Evolutionary conservation across 23 tunicate genomes (phyloP).

Genomic region (Trididemnum clinides): DNA sequence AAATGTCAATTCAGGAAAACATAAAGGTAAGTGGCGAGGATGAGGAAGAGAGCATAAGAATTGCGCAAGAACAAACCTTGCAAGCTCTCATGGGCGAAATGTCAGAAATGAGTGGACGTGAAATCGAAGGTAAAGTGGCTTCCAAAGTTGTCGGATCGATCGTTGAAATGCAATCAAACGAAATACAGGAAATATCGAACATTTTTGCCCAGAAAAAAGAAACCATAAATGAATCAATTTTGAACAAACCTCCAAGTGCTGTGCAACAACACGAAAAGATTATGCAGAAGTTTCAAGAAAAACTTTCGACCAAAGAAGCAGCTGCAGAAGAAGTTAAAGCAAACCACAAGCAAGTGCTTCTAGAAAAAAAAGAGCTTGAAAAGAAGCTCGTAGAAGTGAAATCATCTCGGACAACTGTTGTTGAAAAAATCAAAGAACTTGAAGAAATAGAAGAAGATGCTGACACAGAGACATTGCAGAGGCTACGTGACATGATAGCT

Average conservation of each 20-base stretch:
- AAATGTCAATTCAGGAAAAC: conserved; percentile 19
- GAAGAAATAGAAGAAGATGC: conserved; percentile 69
- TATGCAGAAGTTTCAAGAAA: conserved; percentile 22
- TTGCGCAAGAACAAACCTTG: conserved; percentile 77
- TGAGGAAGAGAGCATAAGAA: conserved; percentile 76
- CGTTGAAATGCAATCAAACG: conserved; percentile 91
- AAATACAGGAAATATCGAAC: conserved; percentile 70
- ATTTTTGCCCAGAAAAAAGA: conserved; percentile 72
- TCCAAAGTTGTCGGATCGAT: conserved; percentile 83
- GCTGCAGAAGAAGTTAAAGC: conserved; percentile 1
- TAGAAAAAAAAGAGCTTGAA: conserved; percentile 19
- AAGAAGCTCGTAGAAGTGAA: neutral
- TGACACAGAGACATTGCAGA: conserved; percentile 45
- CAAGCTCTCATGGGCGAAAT: conserved; percentile 83
- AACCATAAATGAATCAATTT: conserved; percentile 27
- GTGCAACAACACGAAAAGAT: conserved; percentile 19
- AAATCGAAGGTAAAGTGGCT: conserved; percentile 87
- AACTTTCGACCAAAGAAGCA: neutral
- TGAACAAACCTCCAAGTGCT: conserved; percentile 9
- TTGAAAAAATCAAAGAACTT: conserved; percentile 58
- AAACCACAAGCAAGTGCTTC: neutral
- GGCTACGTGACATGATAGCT: conserved; percentile 51
- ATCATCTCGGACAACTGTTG: conserved; percentile 19
- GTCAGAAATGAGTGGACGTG: conserved; percentile 88
- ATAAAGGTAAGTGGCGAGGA: conserved; percentile 28